Evolutionary conservation across 2,797 vertebrate genomes (phyloP).

Genomic region (Pseudochromis fuscus): DNA sequence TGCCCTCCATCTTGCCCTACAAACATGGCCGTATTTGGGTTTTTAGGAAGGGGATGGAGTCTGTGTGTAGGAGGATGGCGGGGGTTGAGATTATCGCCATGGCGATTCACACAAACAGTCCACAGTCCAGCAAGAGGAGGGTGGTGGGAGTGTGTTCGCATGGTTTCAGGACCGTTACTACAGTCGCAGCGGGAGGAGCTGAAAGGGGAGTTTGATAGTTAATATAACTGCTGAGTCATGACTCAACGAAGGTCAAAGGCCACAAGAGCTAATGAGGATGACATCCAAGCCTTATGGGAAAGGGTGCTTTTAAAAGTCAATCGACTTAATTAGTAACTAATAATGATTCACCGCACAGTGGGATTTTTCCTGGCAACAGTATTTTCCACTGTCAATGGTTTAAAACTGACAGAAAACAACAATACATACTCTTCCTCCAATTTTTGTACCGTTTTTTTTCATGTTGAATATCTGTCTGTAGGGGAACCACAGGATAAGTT

Average conservation of each 20-base stretch:
- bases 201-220: constrained; percentile 12
- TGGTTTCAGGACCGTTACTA: constrained; percentile 44
- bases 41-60: constrained; percentile 55
- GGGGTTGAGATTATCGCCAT: constrained; percentile 73
- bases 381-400: no score
- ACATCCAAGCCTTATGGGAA: constrained; percentile 46
- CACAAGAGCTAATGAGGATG: constrained; percentile 29
- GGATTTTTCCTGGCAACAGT: no score
- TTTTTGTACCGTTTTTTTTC: no score
- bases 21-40: constrained; percentile 78
- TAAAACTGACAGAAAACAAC: no score
- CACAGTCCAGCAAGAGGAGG: constrained; percentile 51
- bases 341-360: background rate
- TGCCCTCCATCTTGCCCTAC: constrained; percentile 54
- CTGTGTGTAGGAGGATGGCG: constrained; percentile 15
- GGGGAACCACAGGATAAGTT: no score
- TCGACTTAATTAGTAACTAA: background rate
- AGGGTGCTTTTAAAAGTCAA: constrained; percentile 30
- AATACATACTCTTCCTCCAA: no score
- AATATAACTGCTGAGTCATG: constrained; percentile 58
- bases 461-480: no score
- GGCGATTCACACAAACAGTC: constrained; percentile 68
- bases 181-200: constrained; percentile 24
- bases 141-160: constrained; percentile 49
- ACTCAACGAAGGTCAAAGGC: constrained; percentile 44